Evolutionary conservation across 2,888 invertebrate species (phyloP).

Genomic region (Ptychoptera albimana): DNA sequence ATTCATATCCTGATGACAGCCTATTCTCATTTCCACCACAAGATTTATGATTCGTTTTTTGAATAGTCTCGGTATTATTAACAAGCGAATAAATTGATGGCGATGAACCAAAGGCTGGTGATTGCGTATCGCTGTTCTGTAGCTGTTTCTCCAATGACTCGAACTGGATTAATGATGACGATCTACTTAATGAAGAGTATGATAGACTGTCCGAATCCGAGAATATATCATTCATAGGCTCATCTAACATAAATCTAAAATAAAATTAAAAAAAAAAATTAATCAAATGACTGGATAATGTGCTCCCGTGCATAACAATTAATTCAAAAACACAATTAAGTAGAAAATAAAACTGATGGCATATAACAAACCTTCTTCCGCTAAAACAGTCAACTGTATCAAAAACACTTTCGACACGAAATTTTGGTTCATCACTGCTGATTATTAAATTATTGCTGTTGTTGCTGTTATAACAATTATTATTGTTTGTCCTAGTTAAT

Average conservation of each 20-base stretch:
- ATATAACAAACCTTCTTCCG: neutral
- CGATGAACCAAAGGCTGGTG: slow-evolving; percentile 26
- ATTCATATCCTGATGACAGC: no score
- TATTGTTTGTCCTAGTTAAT: no score
- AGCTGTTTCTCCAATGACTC: slow-evolving; percentile 64
- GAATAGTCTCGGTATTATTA: neutral
- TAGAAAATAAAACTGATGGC: neutral
- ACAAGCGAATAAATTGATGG: slow-evolving; percentile 19
- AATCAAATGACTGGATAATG: neutral
- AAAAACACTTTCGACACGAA: neutral
- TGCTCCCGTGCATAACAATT: neutral
- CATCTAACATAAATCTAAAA: slow-evolving; percentile 8
- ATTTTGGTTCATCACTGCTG: slow-evolving; percentile 1
- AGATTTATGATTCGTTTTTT: no score
- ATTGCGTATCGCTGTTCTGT: slow-evolving; percentile 28
- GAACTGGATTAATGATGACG: slow-evolving; percentile 70
- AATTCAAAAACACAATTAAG: neutral
- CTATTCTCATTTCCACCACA: no score
- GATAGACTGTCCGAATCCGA: slow-evolving; percentile 31
- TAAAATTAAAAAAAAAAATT: neutral
- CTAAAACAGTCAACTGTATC: neutral
- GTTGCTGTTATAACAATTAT: no score
- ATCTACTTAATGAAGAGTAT: slow-evolving; percentile 51
- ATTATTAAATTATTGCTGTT: no score
- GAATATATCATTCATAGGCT: slow-evolving; percentile 13